Evolutionary conservation across 2,113 vertebrate genomes (phyloP).

Genomic region (Polypterus bichir): DNA sequence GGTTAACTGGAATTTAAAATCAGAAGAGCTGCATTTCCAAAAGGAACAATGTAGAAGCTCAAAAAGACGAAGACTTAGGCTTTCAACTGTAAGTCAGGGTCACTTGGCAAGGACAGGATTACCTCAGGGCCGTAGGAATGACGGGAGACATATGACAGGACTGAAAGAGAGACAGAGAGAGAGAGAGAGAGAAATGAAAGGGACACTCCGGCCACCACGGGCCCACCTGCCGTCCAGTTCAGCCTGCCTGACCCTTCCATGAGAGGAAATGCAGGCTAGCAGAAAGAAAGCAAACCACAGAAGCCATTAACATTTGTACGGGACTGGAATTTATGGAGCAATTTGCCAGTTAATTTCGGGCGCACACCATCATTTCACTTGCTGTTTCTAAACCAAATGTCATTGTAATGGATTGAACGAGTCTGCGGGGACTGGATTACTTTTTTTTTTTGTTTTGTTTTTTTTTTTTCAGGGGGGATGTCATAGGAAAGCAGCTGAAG

Average conservation of each 20-base stretch:
- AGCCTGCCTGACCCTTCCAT: neutral
- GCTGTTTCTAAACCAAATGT: conserved; percentile 21
- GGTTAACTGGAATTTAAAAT: too few relatives aligned
- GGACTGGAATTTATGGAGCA: conserved; percentile 2
- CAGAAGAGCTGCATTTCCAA: too few relatives aligned
- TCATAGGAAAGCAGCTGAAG: conserved; percentile 18
- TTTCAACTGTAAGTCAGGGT: conserved; percentile 20
- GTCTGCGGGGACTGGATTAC: conserved; percentile 17
- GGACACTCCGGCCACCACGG: neutral
- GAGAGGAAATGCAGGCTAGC: neutral
- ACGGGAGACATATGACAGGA: neutral
- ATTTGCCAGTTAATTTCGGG: conserved; percentile 15
- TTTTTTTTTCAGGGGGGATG: conserved; percentile 10
- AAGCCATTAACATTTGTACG: neutral
- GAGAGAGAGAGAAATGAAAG: neutral
- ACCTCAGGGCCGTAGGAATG: neutral
- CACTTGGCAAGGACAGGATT: neutral
- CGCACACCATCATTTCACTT: conserved; percentile 17
- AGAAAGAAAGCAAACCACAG: neutral
- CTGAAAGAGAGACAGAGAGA: neutral
- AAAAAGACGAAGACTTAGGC: too few relatives aligned
- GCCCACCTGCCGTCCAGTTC: neutral
- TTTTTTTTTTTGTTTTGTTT: conserved; percentile 14
- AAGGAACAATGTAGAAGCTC: too few relatives aligned
- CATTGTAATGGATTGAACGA: conserved; percentile 19